Conservation (phyloP, 2,113 vertebrate genomes). For the Sander vitreus region DNA sequence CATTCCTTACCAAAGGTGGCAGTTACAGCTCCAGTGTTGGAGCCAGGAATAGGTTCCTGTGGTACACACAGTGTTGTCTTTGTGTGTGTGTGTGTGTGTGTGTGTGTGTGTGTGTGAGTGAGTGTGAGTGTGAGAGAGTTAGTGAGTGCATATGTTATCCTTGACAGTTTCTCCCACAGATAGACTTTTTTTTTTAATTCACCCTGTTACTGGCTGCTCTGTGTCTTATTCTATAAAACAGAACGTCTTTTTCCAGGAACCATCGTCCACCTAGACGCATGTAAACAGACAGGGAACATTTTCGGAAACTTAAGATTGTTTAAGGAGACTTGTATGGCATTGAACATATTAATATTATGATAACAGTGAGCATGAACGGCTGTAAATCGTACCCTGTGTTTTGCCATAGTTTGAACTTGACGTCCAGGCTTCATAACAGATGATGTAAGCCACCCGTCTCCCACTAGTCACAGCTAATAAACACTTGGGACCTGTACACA, state of each 20-base stretch:
- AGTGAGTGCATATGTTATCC: constrained; percentile 38
- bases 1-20: constrained; percentile 64
- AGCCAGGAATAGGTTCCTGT: constrained; percentile 62
- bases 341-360: constrained; percentile 56
- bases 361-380: constrained; percentile 25
- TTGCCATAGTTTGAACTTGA: constrained; percentile 37
- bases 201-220: constrained; percentile 48
- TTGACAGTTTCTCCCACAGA: constrained; percentile 50
- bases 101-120: constrained; percentile 34
- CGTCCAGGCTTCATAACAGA: constrained; percentile 57
- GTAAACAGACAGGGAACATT: constrained; percentile 6
- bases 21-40: constrained; percentile 50
- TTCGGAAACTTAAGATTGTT: constrained; percentile 42
- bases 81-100: constrained; percentile 53
- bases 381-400: constrained; percentile 61
- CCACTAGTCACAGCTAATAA: constrained; percentile 66
- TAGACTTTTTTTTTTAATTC: constrained; percentile 46
- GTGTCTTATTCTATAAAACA: constrained; percentile 50
- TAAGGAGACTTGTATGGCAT: constrained; percentile 43
- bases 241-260: constrained; percentile 49
- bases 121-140: constrained; percentile 52
- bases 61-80: constrained; percentile 68
- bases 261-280: background rate
- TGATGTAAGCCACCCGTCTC: constrained; percentile 64
- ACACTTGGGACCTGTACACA: constrained; percentile 43